Conservation (phyloP, 2,888 invertebrate species). For the Leptopilina syphax region DNA sequence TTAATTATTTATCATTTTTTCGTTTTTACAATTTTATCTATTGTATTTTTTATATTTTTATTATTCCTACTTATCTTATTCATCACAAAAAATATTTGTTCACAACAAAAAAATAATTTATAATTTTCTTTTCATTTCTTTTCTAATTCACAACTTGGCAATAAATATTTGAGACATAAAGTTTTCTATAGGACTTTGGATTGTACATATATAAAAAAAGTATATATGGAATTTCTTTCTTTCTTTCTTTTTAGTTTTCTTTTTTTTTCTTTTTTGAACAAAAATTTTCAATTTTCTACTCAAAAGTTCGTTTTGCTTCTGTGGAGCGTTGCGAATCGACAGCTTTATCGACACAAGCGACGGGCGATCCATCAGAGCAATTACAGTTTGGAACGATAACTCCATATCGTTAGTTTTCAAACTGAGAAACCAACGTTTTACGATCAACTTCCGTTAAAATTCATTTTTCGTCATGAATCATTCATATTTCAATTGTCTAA, state of each 20-base stretch:
- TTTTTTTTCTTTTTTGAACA: background rate
- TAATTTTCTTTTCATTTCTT: no score
- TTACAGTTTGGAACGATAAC: conserved; percentile 29
- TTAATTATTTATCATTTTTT: no score
- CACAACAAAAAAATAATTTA: no score
- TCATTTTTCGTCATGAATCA: conserved; percentile 6
- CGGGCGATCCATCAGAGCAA: conserved; percentile 26
- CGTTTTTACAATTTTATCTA: no score
- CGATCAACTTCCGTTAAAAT: background rate
- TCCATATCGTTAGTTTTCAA: background rate
- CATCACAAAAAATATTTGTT: no score
- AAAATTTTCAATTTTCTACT: conserved; percentile 33
- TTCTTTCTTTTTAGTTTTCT: background rate
- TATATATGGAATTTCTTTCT: background rate
- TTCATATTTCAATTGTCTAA: conserved; percentile 12
- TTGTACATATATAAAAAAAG: no score
- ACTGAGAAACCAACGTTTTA: conserved; percentile 9
- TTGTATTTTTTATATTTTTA: no score
- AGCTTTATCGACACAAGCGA: conserved; percentile 36
- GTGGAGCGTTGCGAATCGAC: conserved; percentile 11
- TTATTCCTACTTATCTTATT: no score
- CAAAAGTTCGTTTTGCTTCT: conserved; percentile 6
- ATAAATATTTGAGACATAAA: no score
- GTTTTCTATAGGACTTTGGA: no score
- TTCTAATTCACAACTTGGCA: background rate